A percentile compares a stretch with the other conserved stretches of the same genome.
phyloP scores from a whole-genome alignment of 1,140 invertebrate genomes.

The Cydia pomonella region DNA sequence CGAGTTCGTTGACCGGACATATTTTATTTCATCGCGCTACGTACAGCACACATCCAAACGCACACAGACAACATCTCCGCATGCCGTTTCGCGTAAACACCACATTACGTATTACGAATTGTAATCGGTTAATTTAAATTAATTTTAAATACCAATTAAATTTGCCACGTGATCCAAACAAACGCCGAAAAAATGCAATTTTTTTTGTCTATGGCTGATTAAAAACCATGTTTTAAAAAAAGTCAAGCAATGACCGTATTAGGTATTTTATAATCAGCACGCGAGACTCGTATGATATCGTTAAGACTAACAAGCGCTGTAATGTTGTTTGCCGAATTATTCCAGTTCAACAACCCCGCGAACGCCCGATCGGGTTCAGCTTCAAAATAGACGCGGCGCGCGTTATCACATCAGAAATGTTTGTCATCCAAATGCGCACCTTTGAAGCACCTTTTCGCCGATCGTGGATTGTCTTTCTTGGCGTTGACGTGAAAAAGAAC shows the following conservation, averaged over 20 bases:
- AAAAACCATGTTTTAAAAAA: not conserved
- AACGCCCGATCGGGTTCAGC: slow-evolving; percentile 68
- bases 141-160: slow-evolving; percentile 21
- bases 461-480: slow-evolving; percentile 3
- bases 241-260: slow-evolving; percentile 26
- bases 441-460: slow-evolving; percentile 32
- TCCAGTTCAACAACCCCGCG: slow-evolving; percentile 78
- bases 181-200: not conserved
- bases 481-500: not conserved
- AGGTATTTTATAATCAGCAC: slow-evolving; percentile 51
- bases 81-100: slow-evolving; percentile 76
- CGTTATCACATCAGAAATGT: slow-evolving; percentile 60
- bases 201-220: not conserved
- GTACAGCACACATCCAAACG: slow-evolving; percentile 63
- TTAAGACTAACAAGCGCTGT: slow-evolving; percentile 68
- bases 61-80: slow-evolving; percentile 67
- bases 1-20: slow-evolving; percentile 79
- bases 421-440: slow-evolving; percentile 42
- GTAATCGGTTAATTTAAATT: slow-evolving; percentile 57
- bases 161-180: not conserved
- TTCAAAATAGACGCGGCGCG: slow-evolving; percentile 73
- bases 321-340: slow-evolving; percentile 79
- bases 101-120: slow-evolving; percentile 63
- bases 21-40: slow-evolving; percentile 79
- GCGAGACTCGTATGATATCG: slow-evolving; percentile 56